These are phyloP conservation scores for Drosophila mayri DNA, from an alignment of 1,140 invertebrate genomes.

Conservation along the genomic window DNA sequence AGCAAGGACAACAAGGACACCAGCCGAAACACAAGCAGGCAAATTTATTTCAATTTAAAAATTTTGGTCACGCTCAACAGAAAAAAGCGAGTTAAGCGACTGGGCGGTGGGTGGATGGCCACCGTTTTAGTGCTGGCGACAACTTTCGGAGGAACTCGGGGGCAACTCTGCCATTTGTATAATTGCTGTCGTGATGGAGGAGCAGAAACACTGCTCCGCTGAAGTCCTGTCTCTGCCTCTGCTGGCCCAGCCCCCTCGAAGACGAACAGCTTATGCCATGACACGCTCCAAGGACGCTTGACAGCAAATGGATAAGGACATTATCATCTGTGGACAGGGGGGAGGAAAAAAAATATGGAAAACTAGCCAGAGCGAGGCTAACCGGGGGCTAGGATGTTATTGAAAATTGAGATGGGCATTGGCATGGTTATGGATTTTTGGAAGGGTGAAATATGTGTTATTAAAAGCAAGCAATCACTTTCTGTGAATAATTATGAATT, in stretches of 20 bases:
- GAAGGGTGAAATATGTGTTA: too few relatives aligned
- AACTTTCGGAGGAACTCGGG: constrained; percentile 1
- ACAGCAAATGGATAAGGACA: constrained; percentile 57
- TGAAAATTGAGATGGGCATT: constrained; percentile 39
- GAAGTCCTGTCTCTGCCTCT: constrained; percentile 6
- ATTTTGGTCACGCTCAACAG: constrained; percentile 79
- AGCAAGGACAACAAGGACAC: constrained; percentile 71
- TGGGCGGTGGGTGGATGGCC: neutral
- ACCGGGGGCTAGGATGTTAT: constrained; percentile 40
- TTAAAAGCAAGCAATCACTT: accelerated
- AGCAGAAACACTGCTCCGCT: constrained; percentile 20
- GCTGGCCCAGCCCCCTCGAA: constrained; percentile 4
- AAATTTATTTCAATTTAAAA: constrained; percentile 83
- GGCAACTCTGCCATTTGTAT: constrained; percentile 68
- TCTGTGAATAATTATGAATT: neutral
- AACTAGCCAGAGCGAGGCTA: constrained; percentile 21
- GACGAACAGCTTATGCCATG: constrained; percentile 65
- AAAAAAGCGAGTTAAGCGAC: constrained; percentile 69
- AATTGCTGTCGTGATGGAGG: constrained; percentile 70
- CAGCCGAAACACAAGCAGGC: constrained; percentile 47
- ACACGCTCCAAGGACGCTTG: constrained; percentile 73
- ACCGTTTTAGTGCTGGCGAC: neutral
- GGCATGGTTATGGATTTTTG: neutral
- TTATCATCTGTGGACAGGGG: constrained; percentile 57
- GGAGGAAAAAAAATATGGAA: constrained; percentile 16